Evolutionary conservation across 2,797 vertebrate genomes (phyloP).

Genomic region (Meda fulgida): DNA sequence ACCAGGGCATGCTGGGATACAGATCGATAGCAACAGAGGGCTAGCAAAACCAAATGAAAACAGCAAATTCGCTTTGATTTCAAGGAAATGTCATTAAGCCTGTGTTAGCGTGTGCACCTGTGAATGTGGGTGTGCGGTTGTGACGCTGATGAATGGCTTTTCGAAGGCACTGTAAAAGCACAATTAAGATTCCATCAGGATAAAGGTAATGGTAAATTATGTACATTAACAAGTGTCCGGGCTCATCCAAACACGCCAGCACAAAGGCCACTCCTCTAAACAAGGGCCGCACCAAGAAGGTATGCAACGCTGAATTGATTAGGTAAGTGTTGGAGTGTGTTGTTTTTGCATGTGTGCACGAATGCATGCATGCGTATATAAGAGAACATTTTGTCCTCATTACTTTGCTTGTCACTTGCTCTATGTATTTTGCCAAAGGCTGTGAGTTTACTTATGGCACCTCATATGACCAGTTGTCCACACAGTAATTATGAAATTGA

Average conservation of each 20-base stretch:
- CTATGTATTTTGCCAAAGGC: background rate
- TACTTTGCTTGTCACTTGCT: constrained; percentile 33
- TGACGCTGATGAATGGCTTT: constrained; percentile 78
- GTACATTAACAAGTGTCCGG: constrained; percentile 78
- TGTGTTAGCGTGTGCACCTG: constrained; percentile 9
- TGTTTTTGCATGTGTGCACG: constrained; percentile 28
- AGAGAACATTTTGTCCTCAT: constrained; percentile 36
- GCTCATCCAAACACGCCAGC: constrained; percentile 69
- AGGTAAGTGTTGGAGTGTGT: constrained; percentile 44
- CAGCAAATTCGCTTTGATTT: constrained; percentile 71
- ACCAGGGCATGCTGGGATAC: constrained; percentile 66
- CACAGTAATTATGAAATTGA: constrained; percentile 18
- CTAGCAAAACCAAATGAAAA: constrained; percentile 69
- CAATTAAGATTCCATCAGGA: constrained; percentile 88
- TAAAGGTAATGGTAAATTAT: constrained; percentile 85
- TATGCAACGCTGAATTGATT: constrained; percentile 73
- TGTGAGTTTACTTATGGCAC: background rate
- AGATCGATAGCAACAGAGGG: constrained; percentile 74
- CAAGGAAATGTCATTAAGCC: constrained; percentile 69
- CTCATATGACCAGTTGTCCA: background rate
- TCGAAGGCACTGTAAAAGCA: constrained; percentile 69
- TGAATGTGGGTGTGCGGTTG: constrained; percentile 53
- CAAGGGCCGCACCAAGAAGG: constrained; percentile 43
- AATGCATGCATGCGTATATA: background rate
- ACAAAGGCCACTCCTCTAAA: constrained; percentile 52